Evolutionary conservation across 2,888 invertebrate species (phyloP), one percentile per base, ranked within the genome.

Genomic region (Crepidodera aurea): DNA sequence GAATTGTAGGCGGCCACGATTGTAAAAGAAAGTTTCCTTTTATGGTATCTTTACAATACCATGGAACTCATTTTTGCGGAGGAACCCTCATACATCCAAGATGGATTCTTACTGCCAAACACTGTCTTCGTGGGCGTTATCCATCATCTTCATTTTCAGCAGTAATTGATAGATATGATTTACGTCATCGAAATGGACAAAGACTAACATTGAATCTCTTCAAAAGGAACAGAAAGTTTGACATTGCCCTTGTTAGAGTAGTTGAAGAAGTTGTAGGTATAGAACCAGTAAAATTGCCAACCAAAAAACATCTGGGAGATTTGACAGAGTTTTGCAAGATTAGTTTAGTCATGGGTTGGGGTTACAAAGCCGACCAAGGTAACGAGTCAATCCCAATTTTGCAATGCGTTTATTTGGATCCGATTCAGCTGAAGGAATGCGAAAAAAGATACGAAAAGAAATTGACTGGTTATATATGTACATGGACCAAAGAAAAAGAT

Each of bases 91-190:
- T 65, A 15, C 42, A 59, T n/a, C 34, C 65, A 22, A 19, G 42
- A 5, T 65, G 65, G 65, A 42, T 62, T 12, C 15, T 65, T 1
- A 60, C 65, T 7, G 65, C 65, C 13, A 62, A 62, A n/a, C 65
- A 65, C 57, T 65, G 65, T 22, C n/a, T n/a, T n/a, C n/a, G n/a
- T n/a, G n/a, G n/a, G n/a, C n/a, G n/a, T n/a, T n/a, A n/a, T n/a
- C n/a, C n/a, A n/a, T 25, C 40, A 8, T 1, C 12, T 2, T 6
- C 8, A 12, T 7, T 8, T 44, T 10, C 12, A 51, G 34, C 25
- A 6, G 34, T 51, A 5, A 51, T 51, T 13, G 51, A 39, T 10
- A n/a, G n/a, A n/a, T n/a, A n/a, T n/a, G n/a, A n/a, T n/a, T n/a
- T n/a, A n/a, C n/a, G n/a, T n/a, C n/a, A n/a, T n/a, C n/a, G n/a